A percentile compares a stretch with the other conserved stretches of the same genome.
Conservation (phyloP, 2,888 invertebrate species). For the Tortricodes alternella region DNA sequence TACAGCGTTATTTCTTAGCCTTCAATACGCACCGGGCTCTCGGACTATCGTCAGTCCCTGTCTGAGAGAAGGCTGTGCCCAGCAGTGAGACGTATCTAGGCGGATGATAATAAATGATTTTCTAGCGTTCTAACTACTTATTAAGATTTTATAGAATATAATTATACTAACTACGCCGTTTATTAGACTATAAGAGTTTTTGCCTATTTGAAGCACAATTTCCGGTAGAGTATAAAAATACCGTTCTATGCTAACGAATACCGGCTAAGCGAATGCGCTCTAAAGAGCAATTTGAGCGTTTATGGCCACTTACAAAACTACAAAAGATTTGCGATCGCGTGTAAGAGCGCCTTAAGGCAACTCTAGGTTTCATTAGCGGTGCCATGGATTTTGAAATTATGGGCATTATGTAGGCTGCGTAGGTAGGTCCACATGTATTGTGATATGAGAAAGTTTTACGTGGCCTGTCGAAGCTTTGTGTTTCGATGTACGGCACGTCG, state of each 20-base stretch:
- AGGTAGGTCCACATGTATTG: constrained; percentile 7
- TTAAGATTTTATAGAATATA: not conserved
- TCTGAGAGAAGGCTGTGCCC: no score
- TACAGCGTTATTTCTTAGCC: no score
- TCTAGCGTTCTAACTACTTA: not conserved
- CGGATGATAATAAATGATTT: no score
- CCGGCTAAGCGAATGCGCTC: not conserved
- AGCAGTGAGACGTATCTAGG: no score
- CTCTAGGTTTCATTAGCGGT: constrained; percentile 22
- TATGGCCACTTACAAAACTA: constrained; percentile 21
- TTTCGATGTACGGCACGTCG: constrained; percentile 54
- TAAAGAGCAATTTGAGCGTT: constrained; percentile 18
- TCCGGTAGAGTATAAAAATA: not conserved
- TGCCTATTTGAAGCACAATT: not conserved
- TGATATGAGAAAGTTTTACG: constrained; percentile 58
- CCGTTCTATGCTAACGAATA: not conserved
- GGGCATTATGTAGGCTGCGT: constrained; percentile 18
- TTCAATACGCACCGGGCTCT: no score
- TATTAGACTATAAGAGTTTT: not conserved
- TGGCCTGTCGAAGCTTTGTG: constrained; percentile 49
- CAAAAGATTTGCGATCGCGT: constrained; percentile 20
- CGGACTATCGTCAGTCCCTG: no score
- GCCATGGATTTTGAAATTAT: constrained; percentile 14
- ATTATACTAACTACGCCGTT: not conserved
- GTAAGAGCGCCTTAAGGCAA: constrained; percentile 13